Evolutionary conservation across 1,140 invertebrate species (phyloP), one percentile per base, ranked within the genome.

Genomic region (Aphidius ervi): DNA sequence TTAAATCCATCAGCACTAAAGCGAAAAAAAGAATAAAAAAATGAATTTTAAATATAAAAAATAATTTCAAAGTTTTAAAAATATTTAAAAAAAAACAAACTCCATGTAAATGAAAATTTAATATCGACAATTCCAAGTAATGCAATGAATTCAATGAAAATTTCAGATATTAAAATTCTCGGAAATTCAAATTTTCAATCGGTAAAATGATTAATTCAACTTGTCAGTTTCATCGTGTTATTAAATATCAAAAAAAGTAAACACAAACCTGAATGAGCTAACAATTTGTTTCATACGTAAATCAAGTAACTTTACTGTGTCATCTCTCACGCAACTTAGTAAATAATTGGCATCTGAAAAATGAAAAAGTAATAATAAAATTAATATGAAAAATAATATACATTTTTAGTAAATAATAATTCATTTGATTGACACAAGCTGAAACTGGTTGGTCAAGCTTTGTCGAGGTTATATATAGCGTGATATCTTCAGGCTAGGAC

Each of bases 291-390:
- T 96, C 88, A 93, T 95, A 67, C 95, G 84, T 58, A 98, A 82
- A 81, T 99, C 97, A 70, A 99, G 86, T 31, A 97, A 82, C 77
- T 94, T 93, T 65, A 99, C 83, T 42, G 93, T 94, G 81, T 98
- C 94, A 81, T 99, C 96, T 73, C 96, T 83, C 46, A 94, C 91
- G 76, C 94, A 97, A 69, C 90, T 90, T 66, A 98, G 80, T 52
- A 98, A 82, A 77, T 90, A 93, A 79, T 91, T 90, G 67, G 88
- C 88, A 86, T 98, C 95, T 95, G 84, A 56, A 86, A 84, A 72
- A 68, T 46, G 43, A 43, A 42, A 56, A 65, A 70, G 45, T 46
- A 64, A 31, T 59, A 53, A 57, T 43, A 40, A 41, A 45, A 49
- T 9, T 37, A 45, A 52, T 45, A 47, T 52, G 23, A 45, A 54